Conservation (phyloP, 2,888 invertebrate genomes). For the Coleophora deauratella region DNA sequence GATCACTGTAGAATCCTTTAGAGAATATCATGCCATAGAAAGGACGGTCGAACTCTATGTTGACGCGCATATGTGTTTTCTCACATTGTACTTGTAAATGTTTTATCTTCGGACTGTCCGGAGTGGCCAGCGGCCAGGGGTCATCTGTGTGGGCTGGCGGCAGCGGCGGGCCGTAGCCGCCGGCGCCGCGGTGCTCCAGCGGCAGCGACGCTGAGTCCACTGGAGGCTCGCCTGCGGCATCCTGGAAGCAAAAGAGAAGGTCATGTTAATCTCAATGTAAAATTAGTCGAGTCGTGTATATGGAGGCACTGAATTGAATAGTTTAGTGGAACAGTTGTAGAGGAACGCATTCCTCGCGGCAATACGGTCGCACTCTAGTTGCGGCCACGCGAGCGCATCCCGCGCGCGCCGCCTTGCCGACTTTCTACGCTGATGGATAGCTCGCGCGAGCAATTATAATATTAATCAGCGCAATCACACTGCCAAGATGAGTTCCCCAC, state of each 20-base stretch:
- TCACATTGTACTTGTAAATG: constrained; percentile 96
- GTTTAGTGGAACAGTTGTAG: constrained; percentile 2
- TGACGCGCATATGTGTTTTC: constrained; percentile 96
- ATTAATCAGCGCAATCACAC: constrained; percentile 70
- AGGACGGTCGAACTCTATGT: constrained; percentile 95
- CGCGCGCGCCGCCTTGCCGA: constrained; percentile 56
- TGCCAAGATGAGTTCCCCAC: constrained; percentile 51
- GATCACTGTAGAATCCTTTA: constrained; percentile 93
- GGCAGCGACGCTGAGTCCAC: constrained; percentile 88
- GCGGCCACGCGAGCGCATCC: constrained; percentile 47
- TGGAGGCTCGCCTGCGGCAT: constrained; percentile 84
- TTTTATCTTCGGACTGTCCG: constrained; percentile 95
- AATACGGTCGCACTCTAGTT: constrained; percentile 60
- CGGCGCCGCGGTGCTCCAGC: constrained; percentile 85
- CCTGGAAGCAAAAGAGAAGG: constrained; percentile 68
- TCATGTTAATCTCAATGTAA: constrained; percentile 1
- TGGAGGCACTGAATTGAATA: not conserved
- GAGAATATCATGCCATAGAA: constrained; percentile 98
- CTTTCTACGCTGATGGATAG: constrained; percentile 71
- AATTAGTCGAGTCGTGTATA: too few species aligned
- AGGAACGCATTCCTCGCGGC: constrained; percentile 37
- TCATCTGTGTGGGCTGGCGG: constrained; percentile 79
- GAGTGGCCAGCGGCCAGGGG: constrained; percentile 90
- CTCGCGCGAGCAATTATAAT: constrained; percentile 68
- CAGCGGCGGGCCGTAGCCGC: constrained; percentile 83